These are phyloP conservation scores for Bombus soroeensis DNA, from an alignment of 1,140 invertebrate species.

Conservation along the genomic window DNA sequence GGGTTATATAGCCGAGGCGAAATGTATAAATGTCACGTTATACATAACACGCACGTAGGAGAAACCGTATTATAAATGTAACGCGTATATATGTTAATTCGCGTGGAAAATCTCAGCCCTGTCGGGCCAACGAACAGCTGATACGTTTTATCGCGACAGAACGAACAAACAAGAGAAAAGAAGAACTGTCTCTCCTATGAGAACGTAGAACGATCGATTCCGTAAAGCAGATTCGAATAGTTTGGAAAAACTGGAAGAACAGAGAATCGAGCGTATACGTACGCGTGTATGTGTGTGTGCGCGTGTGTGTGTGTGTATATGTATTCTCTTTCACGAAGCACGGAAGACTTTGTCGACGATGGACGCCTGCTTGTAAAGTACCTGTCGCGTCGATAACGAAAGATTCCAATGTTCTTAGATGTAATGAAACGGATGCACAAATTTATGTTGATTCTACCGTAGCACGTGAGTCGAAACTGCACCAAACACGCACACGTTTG, in stretches of 20 bases:
- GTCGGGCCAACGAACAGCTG: background rate
- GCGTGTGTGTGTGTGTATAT: background rate
- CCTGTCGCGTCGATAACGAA: background rate
- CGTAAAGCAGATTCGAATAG: background rate
- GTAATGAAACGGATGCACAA: constrained; percentile 2
- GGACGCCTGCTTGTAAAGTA: background rate
- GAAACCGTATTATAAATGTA: constrained; percentile 29
- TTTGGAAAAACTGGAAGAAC: background rate
- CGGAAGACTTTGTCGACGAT: background rate
- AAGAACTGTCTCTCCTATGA: constrained; percentile 3
- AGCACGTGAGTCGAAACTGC: background rate
- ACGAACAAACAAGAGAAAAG: background rate
- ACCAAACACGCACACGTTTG: constrained; percentile 24
- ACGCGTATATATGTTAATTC: constrained; percentile 33
- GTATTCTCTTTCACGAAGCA: constrained; percentile 11
- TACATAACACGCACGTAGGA: constrained; percentile 64
- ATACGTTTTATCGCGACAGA: background rate
- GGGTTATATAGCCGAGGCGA: constrained; percentile 9
- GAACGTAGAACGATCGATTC: constrained; percentile 1
- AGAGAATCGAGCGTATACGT: background rate
- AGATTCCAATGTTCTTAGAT: background rate
- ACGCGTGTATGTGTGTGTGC: background rate
- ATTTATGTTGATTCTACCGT: background rate
- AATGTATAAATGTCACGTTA: constrained; percentile 75
- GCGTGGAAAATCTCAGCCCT: constrained; percentile 15